Percentiles rank a stretch among this genome's conserved stretches.
phyloP scores from a whole-genome alignment of 2,113 vertebrate species.

The Hydropotes inermis region DNA sequence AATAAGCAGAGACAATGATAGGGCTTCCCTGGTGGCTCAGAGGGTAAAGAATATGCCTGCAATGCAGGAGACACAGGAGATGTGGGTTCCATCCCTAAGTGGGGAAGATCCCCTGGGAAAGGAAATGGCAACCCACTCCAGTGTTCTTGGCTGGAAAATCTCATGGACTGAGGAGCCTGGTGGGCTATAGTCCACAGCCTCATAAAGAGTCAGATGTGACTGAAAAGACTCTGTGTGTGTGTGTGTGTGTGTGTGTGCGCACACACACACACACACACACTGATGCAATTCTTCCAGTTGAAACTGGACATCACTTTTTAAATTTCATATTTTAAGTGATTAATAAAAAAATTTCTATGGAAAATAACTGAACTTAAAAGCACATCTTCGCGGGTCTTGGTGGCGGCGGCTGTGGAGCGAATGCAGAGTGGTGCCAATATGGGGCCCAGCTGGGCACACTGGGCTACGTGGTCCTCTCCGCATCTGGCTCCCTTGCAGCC shows the following conservation, averaged over 20 bases:
- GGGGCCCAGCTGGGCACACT: neutral
- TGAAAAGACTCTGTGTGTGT: neutral
- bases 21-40: neutral
- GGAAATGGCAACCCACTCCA: neutral
- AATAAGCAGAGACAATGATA: neutral
- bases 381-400: neutral
- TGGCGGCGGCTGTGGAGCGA: neutral
- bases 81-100: neutral
- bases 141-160: neutral
- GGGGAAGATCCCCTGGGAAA: neutral
- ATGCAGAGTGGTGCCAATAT: neutral
- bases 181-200: neutral
- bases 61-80: neutral
- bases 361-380: neutral
- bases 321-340: neutral
- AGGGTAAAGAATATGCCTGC: neutral
- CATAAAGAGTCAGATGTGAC: neutral
- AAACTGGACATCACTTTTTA: neutral
- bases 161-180: neutral
- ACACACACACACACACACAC: neutral
- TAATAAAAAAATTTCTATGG: neutral
- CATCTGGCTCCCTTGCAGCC: neutral
- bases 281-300: neutral
- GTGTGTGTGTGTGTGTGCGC: fast-evolving
- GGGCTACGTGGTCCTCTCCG: neutral